Base-by-base conservation (phyloP, 2,113 vertebrate genomes). In the Rallus limicola region DNA sequence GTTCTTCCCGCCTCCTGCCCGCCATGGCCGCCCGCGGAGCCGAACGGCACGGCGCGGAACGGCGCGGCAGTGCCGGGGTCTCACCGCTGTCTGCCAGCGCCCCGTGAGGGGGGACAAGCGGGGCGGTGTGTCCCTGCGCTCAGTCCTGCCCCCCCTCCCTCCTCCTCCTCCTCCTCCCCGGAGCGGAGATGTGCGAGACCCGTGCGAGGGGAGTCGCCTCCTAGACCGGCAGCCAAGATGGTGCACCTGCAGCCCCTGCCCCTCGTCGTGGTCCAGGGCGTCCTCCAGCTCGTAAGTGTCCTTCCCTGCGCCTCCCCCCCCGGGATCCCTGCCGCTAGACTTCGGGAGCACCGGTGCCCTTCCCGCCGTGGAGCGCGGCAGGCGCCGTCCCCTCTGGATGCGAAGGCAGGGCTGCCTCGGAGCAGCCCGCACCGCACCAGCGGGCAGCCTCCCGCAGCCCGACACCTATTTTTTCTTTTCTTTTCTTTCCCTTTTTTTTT, bases 281-380 rank as follows among this genome's bases (percentile, higher is more conserved):
- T 98, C 92, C 98, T 99, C 89, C 98, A 99, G 95, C 98, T 99
- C 98, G 99, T 99, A 98, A 99, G 99, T 98, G 70, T 65, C 83
- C 33, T 15, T 74, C 44, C 46, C 70, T 31, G 36, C 33, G 17
- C 11, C 16, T 38, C 23, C 33, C 40, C 11, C 40, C 44, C 17
- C 44, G 17, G 44, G 44, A 7, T 46, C 44, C 53, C 63, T 23
- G n/a, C 24, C 9, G 31, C 78, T 28, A 7, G 10, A 21, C 31
- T 77, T 6, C 2, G 31, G n/a, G 42, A 13, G 12, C 38, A 26
- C 13, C 38, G 26, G 50, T 21, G 11, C n/a, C 72, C 14, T 63
- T 53, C n/a, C 5, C 29, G 11, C 9, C 33, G 53, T 58, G 70
- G 28, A 23, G 71, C 15, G 76, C 19, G 40, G 58, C 48, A 3